A percentile compares a stretch with the other conserved stretches of the same genome.
Conservation (phyloP, 2,888 invertebrate species). For the Clitarchus hookeri region DNA sequence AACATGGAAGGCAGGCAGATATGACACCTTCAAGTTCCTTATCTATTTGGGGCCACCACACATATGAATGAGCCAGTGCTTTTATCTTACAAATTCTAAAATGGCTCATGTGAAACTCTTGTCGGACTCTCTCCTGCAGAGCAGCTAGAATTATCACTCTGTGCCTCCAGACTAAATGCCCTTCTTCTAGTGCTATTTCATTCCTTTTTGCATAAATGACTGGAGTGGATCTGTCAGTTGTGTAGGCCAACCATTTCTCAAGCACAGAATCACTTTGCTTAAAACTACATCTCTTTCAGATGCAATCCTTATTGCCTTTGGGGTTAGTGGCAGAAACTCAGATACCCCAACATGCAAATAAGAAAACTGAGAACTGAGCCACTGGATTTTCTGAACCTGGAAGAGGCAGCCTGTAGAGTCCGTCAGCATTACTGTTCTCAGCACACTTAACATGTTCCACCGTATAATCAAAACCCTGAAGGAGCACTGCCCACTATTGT, state of each 20-base stretch:
- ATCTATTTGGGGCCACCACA: constrained; percentile 22
- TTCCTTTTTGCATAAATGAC: background rate
- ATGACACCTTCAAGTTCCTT: background rate
- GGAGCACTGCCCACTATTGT: background rate
- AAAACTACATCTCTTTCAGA: background rate
- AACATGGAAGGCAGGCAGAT: background rate
- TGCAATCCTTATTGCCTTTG: background rate
- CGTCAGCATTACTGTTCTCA: background rate
- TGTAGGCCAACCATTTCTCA: background rate
- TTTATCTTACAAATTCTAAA: background rate
- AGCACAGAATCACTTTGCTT: background rate
- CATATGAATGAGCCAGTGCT: background rate
- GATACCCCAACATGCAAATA: background rate
- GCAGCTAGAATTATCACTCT: background rate
- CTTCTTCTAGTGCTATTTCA: background rate
- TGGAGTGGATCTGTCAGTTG: no score
- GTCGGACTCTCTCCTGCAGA: background rate
- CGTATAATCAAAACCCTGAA: background rate
- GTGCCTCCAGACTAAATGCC: background rate
- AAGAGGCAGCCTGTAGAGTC: background rate
- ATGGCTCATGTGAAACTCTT: background rate
- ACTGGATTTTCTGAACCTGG: background rate
- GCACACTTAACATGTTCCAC: background rate
- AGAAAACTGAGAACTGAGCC: background rate
- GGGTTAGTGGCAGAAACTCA: background rate